Base-by-base conservation (phyloP, 2,797 vertebrate genomes). In the Sebastiscus tertius region DNA sequence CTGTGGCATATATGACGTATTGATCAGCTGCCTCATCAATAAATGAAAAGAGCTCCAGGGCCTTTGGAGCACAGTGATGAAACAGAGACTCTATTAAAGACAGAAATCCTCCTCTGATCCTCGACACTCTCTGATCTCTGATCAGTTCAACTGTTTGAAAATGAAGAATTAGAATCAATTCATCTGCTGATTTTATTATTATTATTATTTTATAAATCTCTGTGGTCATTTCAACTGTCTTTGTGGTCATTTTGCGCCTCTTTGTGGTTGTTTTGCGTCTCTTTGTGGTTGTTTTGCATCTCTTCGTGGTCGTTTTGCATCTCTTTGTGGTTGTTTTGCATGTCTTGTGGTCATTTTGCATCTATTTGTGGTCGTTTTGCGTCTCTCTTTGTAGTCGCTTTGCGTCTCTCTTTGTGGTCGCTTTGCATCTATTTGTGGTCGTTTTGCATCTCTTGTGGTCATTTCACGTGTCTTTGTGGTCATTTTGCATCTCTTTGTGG, bases 11-110 rank as follows among this genome's bases (percentile, higher is more conserved):
- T 36, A 36, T 12, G 31, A 72, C 7, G 52, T 58, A 85, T 75
- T n/a, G 65, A 88, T 84, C 81, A 64, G 52, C 31, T 1, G 59
- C 64, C 61, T 81, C 65, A 61, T 82, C 72, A 79, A 79, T 76
- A 55, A 80, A 60, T 71, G 52, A 76, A 22, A 29, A 36, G 4
- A 27, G 61, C 64, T 46, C 20, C 22, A 4, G 26, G 59, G 20
- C 24, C 2, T 46, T 46, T 16, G 7, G 42, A 31, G 68, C 10
- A 1, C 12, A 52, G 56, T 13, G 33, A 66, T 52, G 70, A 74
- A 73, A 69, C 42, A 18, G 42, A 49, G 14, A 42, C 39, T 42
- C 39, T 42, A 42, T 42, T 42, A 42, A 42, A 42, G 42, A 59
- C 11, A 8, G n/a, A 67, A 31, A 63, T 22, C 58, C 10, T 60